Evolutionary conservation across 2,113 vertebrate species (phyloP).

Genomic region (Pholis gunnellus): DNA sequence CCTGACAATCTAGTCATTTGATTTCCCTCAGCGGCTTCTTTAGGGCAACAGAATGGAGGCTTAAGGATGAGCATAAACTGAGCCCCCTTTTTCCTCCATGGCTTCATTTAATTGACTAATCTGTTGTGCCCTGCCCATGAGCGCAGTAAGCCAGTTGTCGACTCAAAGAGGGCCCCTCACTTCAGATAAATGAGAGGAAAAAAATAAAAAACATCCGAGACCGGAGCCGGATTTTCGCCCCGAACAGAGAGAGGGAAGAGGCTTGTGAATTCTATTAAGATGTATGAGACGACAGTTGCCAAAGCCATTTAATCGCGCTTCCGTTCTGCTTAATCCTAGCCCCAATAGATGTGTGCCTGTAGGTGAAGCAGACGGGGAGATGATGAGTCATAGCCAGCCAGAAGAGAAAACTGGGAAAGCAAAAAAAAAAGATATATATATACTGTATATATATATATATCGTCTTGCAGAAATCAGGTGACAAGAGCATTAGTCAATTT

Average conservation of each 20-base stretch:
- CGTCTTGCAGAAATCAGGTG: constrained; percentile 28
- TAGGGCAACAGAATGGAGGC: constrained; percentile 62
- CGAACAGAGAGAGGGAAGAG: constrained; percentile 45
- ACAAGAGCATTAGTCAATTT: constrained; percentile 56
- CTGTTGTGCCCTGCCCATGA: constrained; percentile 69
- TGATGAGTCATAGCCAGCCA: constrained; percentile 71
- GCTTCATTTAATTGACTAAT: constrained; percentile 80
- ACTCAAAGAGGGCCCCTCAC: constrained; percentile 65
- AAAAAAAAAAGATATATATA: neutral
- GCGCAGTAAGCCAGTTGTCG: constrained; percentile 73
- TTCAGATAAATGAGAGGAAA: constrained; percentile 68
- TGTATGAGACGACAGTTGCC: constrained; percentile 75
- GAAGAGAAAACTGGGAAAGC: constrained; percentile 17
- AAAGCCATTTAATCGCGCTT: constrained; percentile 79
- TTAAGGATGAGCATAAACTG: constrained; percentile 70
- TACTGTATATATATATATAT: constrained; percentile 2
- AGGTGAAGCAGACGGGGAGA: constrained; percentile 67
- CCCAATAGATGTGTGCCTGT: constrained; percentile 72
- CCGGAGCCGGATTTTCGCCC: constrained; percentile 52
- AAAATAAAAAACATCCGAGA: constrained; percentile 33
- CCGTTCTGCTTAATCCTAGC: constrained; percentile 74
- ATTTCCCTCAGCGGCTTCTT: constrained; percentile 58
- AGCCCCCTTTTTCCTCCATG: constrained; percentile 58
- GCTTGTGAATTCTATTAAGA: constrained; percentile 79
- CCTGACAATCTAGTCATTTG: constrained; percentile 65